These are phyloP conservation scores for Harpalus rufipes DNA, from an alignment of 2,888 invertebrate genomes.

Conservation along the genomic window DNA sequence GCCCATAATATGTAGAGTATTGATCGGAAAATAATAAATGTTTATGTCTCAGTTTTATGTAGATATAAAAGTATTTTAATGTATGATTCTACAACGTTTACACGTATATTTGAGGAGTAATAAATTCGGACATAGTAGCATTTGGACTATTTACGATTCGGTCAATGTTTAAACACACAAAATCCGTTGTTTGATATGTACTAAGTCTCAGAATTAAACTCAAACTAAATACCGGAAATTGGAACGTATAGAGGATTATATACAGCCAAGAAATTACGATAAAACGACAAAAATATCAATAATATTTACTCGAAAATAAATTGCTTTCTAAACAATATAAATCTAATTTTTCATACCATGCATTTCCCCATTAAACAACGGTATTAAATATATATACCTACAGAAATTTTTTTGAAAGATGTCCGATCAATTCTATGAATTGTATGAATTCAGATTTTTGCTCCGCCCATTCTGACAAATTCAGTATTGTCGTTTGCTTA, in stretches of 20 bases:
- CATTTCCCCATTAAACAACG: no score
- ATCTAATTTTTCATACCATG: no score
- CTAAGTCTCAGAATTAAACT: conserved; percentile 14
- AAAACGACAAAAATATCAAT: no score
- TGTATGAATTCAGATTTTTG: no score
- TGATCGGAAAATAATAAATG: conserved; percentile 32
- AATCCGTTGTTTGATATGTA: conserved; percentile 8
- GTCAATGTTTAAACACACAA: neutral
- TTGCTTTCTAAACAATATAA: no score
- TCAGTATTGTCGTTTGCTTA: no score
- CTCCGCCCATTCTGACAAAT: no score
- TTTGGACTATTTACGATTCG: conserved; percentile 1
- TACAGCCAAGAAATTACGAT: neutral
- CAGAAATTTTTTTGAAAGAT: no score
- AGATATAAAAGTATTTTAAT: conserved; percentile 30
- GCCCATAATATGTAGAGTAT: conserved; percentile 16
- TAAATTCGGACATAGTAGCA: neutral
- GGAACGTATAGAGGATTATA: neutral
- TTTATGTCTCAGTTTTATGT: conserved; percentile 29
- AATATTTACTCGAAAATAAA: no score
- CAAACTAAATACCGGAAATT: conserved; percentile 27
- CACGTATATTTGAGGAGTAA: neutral
- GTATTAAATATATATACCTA: no score
- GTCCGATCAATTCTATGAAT: no score
- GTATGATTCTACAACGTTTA: conserved; percentile 27